Evolutionary conservation across 2,113 vertebrate species (phyloP).

Genomic region (Etheostoma cragini): DNA sequence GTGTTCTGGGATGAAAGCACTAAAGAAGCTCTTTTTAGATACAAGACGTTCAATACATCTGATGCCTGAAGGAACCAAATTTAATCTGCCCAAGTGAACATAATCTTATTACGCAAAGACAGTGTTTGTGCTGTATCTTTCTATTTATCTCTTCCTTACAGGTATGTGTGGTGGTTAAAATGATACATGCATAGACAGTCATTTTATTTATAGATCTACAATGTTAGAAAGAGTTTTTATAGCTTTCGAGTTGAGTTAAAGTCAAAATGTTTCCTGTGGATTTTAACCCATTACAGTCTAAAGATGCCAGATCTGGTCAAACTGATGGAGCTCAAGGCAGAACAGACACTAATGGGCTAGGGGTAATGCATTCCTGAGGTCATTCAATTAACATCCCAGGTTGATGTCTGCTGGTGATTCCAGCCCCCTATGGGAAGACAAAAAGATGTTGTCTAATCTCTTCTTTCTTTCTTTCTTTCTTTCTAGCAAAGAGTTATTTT

Average conservation of each 20-base stretch:
- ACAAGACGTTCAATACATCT: constrained; percentile 40
- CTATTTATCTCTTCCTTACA: constrained; percentile 58
- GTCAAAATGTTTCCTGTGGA: constrained; percentile 29
- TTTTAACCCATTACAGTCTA: constrained; percentile 26
- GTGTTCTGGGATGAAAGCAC: constrained; percentile 24
- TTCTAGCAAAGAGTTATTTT: neutral
- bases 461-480: neutral
- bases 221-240: constrained; percentile 10
- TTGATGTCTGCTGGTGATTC: constrained; percentile 61
- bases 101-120: constrained; percentile 63
- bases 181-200: constrained; percentile 13
- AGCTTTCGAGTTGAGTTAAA: constrained; percentile 47
- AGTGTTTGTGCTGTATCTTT: constrained; percentile 43
- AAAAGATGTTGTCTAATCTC: constrained; percentile 3
- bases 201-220: constrained; percentile 30
- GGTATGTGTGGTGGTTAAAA: constrained; percentile 32
- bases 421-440: neutral
- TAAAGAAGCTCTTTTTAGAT: constrained; percentile 11
- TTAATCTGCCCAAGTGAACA: constrained; percentile 48
- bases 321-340: constrained; percentile 34
- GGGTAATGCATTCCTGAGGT: constrained; percentile 55
- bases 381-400: constrained; percentile 71
- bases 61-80: constrained; percentile 50
- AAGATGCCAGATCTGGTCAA: constrained; percentile 40
- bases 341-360: constrained; percentile 50